Conservation (phyloP, 1,140 invertebrate species). For the Holotrichia oblita region DNA sequence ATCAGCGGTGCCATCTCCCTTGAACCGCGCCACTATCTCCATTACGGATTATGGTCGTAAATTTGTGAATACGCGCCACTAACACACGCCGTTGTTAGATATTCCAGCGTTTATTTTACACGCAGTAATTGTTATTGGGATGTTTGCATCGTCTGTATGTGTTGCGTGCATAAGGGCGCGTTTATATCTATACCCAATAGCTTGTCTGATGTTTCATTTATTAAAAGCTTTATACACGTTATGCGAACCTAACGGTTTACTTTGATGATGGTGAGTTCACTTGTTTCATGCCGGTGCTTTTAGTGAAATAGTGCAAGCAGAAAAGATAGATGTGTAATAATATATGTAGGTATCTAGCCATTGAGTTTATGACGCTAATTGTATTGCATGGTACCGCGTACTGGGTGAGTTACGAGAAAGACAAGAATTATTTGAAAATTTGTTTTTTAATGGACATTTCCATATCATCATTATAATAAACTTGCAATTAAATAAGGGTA, state of each 20-base stretch:
- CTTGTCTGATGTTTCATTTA: constrained; percentile 13
- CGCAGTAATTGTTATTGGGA: constrained; percentile 15
- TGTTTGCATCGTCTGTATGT: constrained; percentile 11
- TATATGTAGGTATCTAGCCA: background rate
- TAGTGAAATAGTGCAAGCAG: background rate
- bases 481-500: too few relatives aligned
- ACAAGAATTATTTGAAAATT: too few relatives aligned
- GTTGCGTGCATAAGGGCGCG: constrained; percentile 3
- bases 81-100: constrained; percentile 9
- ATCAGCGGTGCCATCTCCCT: constrained; percentile 31
- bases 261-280: constrained; percentile 3
- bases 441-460: too few relatives aligned
- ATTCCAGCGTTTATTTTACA: constrained; percentile 11
- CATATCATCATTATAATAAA: too few relatives aligned
- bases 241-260: constrained; percentile 10
- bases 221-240: constrained; percentile 28
- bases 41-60: constrained; percentile 33
- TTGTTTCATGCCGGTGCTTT: background rate
- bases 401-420: too few relatives aligned
- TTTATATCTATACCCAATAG: background rate
- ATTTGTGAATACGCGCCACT: constrained; percentile 23
- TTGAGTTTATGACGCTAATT: background rate
- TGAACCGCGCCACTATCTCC: constrained; percentile 33
- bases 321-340: background rate
- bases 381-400: too few relatives aligned